A percentile compares a stretch with the other conserved stretches of the same genome.
These are phyloP conservation scores for Anaspis maculata DNA, from an alignment of 2,888 invertebrate genomes.

Conservation along the genomic window DNA sequence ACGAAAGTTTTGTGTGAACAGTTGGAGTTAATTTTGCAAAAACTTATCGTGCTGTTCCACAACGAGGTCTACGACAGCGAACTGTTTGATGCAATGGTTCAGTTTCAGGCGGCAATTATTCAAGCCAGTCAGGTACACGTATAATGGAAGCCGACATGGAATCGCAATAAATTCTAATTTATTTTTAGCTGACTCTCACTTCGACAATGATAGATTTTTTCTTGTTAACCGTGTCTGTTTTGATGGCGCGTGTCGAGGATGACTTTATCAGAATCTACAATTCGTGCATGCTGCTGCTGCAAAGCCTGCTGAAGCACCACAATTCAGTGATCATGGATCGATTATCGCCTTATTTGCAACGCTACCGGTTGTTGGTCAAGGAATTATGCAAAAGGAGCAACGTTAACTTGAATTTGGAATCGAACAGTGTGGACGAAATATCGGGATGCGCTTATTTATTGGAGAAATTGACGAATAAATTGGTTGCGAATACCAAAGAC, in stretches of 20 bases:
- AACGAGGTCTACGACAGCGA: constrained; percentile 15
- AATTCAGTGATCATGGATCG: constrained; percentile 34
- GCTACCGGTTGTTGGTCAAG: constrained; percentile 32
- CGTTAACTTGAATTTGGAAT: constrained; percentile 21
- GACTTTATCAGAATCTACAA: constrained; percentile 25
- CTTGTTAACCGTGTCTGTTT: constrained; percentile 23
- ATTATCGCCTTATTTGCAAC: constrained; percentile 34
- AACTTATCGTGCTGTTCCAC: constrained; percentile 20
- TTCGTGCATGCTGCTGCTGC: constrained; percentile 26
- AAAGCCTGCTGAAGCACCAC: constrained; percentile 31
- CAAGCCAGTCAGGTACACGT: constrained; percentile 29
- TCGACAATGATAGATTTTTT: constrained; percentile 29
- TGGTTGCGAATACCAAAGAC: constrained; percentile 36
- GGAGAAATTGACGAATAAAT: constrained; percentile 36
- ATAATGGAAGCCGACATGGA: not conserved
- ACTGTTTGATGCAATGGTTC: constrained; percentile 25
- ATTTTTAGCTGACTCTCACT: constrained; percentile 33
- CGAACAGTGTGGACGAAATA: constrained; percentile 22
- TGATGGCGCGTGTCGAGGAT: constrained; percentile 15
- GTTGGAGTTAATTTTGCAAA: constrained; percentile 27
- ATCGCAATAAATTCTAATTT: constrained; percentile 9
- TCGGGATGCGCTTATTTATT: constrained; percentile 37
- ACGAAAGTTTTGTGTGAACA: constrained; percentile 25
- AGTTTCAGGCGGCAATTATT: constrained; percentile 29
- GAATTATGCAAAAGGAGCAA: constrained; percentile 29